Conservation (phyloP, 2,888 invertebrate genomes). For the Chrysolina americana region DNA sequence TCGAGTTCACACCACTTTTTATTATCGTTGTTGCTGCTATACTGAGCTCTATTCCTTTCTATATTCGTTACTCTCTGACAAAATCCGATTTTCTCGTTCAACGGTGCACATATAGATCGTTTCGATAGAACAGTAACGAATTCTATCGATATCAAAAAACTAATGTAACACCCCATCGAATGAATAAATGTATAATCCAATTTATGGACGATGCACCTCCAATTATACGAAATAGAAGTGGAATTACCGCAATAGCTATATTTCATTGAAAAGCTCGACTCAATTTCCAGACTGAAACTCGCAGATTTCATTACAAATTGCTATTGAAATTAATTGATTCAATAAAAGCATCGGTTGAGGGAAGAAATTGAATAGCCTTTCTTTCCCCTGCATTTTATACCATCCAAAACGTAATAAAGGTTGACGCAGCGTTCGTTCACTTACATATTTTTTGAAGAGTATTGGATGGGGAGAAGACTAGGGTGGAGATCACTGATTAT, state of each 20-base stretch:
- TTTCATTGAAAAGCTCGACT: conserved; percentile 15
- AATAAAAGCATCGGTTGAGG: conserved; percentile 14
- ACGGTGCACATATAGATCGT: no score
- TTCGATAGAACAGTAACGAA: no score
- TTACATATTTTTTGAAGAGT: not conserved
- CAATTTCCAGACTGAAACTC: conserved; percentile 12
- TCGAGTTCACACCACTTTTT: no score
- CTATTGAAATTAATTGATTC: conserved; percentile 25
- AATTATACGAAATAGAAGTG: conserved; percentile 3
- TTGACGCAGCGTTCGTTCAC: conserved; percentile 2
- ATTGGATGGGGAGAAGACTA: not conserved
- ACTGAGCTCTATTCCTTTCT: no score
- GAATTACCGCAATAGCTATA: conserved; percentile 1
- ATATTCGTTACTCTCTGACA: no score
- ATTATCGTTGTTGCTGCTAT: no score
- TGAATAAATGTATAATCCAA: not conserved
- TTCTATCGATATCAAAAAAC: not conserved
- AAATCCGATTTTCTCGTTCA: no score
- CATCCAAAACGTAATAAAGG: conserved; percentile 5
- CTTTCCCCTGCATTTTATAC: conserved; percentile 2
- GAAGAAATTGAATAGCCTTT: conserved; percentile 10
- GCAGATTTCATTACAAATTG: conserved; percentile 23
- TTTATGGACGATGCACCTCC: conserved; percentile 2
- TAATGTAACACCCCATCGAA: not conserved
- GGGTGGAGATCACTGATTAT: not conserved